Evolutionary conservation across 2,888 invertebrate species (phyloP), one percentile per base, ranked within the genome.

Genomic region (Caenorhabditis parvicauda): DNA sequence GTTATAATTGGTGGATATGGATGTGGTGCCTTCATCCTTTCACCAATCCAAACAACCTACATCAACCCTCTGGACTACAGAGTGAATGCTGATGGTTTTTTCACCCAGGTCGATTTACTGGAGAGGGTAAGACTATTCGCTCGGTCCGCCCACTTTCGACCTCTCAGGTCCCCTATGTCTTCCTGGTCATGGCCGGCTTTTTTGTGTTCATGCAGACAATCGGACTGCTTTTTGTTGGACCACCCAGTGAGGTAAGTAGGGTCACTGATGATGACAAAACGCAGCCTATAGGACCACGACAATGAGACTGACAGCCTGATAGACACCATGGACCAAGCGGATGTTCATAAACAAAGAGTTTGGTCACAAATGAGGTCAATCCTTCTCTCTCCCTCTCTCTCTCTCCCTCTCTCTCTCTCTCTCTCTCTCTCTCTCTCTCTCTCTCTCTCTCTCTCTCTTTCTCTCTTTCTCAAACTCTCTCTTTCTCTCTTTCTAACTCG

Each of bases 1-100:
- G 57, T 82, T 6, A 81, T 83, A 14, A 81, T 83, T 12, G 81
- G 81, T 14, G 83, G 83, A 2, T 82, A 81, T 56, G 83, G 83
- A 0, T 79, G 81, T 25, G 82, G 82, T 1, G 60, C 62, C 0
- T 62, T 67, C 48, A 66, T 67, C 35, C 60, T 70, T 0, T 35
- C 64, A 1, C 65, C 66, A 0, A 59, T 64, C n/a, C 70, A 67
- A 47, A 77, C 77, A 17, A 69, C 61, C 19, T 77, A 65, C 49
- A 71, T 79, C 41, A 79, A 79, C 59, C 79, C 79, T 1, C 53
- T 74, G 21, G 74, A 79, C 35, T 71, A 75, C 35, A 56, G 66
- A 6, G 70, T 71, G 12, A 68, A 76, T 50, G 54, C 47, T 7
- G 65, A 79, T 2, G 75, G 75, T 50, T 76, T 55, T 49, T 79